Conservation (phyloP, 1,140 invertebrate species). For the Capitella teleta region DNA sequence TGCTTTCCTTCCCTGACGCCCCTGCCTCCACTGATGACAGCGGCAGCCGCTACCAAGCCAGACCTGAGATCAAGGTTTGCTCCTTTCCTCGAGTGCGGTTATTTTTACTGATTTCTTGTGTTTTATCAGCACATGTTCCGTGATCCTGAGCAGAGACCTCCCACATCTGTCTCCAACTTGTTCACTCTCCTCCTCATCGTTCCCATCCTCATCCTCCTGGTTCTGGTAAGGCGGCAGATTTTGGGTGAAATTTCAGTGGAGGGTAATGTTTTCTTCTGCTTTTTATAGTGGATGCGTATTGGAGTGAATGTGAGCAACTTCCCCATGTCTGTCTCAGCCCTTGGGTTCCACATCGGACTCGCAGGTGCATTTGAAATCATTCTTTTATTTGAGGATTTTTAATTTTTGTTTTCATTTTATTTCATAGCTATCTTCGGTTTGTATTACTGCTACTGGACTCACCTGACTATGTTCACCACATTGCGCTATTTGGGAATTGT, state of each 20-base stretch:
- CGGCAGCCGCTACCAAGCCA: slow-evolving; percentile 48
- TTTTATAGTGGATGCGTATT: slow-evolving; percentile 67
- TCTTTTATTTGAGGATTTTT: neutral
- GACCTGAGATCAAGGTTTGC: slow-evolving; percentile 69
- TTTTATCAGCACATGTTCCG: slow-evolving; percentile 71
- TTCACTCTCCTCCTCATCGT: slow-evolving; percentile 74
- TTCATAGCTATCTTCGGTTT: slow-evolving; percentile 66
- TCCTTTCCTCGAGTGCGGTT: neutral
- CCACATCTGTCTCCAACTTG: slow-evolving; percentile 72
- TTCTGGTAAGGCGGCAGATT: slow-evolving; percentile 49
- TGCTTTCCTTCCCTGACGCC: slow-evolving; percentile 54
- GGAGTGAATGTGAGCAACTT: slow-evolving; percentile 82
- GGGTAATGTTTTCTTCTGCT: slow-evolving; percentile 1
- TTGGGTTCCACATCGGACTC: slow-evolving; percentile 78
- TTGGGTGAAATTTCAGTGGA: too few relatives aligned
- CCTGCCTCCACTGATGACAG: slow-evolving; percentile 24
- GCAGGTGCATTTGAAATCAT: slow-evolving; percentile 47
- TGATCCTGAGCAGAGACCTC: slow-evolving; percentile 78
- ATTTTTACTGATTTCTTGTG: neutral
- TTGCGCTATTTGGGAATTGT: slow-evolving; percentile 75
- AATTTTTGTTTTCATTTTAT: slow-evolving; percentile 13
- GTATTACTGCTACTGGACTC: slow-evolving; percentile 81
- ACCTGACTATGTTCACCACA: slow-evolving; percentile 93
- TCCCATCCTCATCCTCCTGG: slow-evolving; percentile 71
- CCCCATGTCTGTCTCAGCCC: slow-evolving; percentile 60